Evolutionary conservation across 2,113 vertebrate species (phyloP), one percentile per base, ranked within the genome.

Genomic region (Siniperca chuatsi): DNA sequence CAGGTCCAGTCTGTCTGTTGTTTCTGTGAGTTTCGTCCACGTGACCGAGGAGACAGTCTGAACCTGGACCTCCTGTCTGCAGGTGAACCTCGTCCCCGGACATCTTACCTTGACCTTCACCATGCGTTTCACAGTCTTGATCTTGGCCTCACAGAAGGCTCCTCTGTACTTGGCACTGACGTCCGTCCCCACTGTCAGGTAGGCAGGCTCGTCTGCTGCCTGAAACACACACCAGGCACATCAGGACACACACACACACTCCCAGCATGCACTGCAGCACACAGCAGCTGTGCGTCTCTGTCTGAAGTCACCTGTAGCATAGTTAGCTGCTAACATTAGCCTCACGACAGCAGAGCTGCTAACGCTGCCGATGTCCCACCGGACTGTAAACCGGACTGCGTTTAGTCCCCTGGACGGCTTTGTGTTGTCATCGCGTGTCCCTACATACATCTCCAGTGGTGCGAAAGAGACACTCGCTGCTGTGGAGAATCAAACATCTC

Each of bases 161-260:
- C 98, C 98, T 71, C 98, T 96, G 97, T 99, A 99, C 94, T 99
- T 99, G 93, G 98, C 98, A 89, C 98, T 99, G 92, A 99, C 98
- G 91, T 99, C 98, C 0, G 98, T 99, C 88, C 98, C 98, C 95
- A 99, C 98, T 84, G 97, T 97, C 95, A 99, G 97, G 95, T 98
- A 99, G 98, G 98, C 97, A 96, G 98, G 98, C 95, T 99, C 98
- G 81, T 99, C 98, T 55, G 97, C 98, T 96, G 98, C 98, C 98
- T 92, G 85, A 44, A 75, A 90, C 15, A 79, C 25, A 83, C 20
- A 77, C 9, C 6, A 8, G 18, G 0, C 2, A 50, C 74, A 75
- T 54, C 52, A 54, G 52, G 4, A 67, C 9, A 60, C 52, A 21
- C 2, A 37, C 42, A 37, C 42, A 44, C 42, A 44, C 42, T 44